These are phyloP conservation scores for Listrodromus nycthemerus DNA, from an alignment of 2,888 invertebrate species.

Conservation along the genomic window DNA sequence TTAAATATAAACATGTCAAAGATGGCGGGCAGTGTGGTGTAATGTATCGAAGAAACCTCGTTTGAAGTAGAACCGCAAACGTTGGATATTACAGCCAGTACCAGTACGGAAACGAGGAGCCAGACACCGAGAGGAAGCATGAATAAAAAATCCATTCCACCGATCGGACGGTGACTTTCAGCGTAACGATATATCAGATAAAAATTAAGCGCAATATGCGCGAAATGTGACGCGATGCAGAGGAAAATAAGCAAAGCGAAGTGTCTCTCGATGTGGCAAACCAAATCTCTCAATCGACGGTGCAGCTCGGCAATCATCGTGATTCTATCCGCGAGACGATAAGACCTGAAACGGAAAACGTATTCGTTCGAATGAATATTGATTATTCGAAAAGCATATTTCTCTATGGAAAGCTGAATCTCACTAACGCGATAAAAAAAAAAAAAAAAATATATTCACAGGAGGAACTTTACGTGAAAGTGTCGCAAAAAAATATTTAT, in stretches of 20 bases:
- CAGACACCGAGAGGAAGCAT: not conserved
- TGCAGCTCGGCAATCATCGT: slow-evolving; percentile 28
- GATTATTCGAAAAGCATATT: too few relatives aligned
- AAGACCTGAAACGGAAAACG: not conserved
- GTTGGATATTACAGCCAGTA: slow-evolving; percentile 25
- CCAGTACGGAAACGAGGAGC: not conserved
- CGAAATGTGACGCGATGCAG: not conserved
- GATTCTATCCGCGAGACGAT: slow-evolving; percentile 11
- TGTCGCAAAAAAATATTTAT: too few relatives aligned
- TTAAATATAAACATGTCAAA: not conserved
- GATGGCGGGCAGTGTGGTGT: not conserved
- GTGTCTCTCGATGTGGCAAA: slow-evolving; percentile 14
- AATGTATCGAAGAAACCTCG: not conserved
- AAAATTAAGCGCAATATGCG: slow-evolving; percentile 1
- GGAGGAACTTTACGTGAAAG: too few relatives aligned
- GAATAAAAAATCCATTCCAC: not conserved
- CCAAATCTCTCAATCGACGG: slow-evolving; percentile 32
- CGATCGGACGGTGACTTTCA: not conserved
- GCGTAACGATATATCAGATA: slow-evolving; percentile 10
- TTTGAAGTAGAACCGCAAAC: slow-evolving; percentile 28
- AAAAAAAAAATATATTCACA: too few relatives aligned
- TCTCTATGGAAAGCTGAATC: too few relatives aligned
- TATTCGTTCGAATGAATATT: too few relatives aligned
- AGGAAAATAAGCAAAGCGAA: slow-evolving; percentile 22
- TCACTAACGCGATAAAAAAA: too few relatives aligned